phyloP scores from a whole-genome alignment of 2,888 invertebrate genomes.

The Resseliella maxima region DNA sequence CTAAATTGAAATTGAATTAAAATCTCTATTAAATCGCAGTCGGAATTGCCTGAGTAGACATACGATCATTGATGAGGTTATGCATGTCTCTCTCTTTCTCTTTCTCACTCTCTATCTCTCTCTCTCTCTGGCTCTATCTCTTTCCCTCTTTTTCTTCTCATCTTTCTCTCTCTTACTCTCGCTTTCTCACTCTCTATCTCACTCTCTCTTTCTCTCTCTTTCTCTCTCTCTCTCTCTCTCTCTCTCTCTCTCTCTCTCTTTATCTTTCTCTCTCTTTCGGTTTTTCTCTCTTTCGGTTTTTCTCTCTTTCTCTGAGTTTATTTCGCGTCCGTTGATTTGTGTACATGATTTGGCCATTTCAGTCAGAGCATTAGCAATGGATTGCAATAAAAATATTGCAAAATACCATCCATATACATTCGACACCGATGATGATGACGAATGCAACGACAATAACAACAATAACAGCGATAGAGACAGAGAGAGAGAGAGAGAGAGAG shows the following conservation, averaged over 20 bases:
- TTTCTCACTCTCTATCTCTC: no score
- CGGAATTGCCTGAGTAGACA: slow-evolving; percentile 8
- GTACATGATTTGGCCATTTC: not conserved
- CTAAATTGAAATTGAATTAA: slow-evolving; percentile 53
- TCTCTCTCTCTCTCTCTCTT: no score
- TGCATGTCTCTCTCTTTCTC: not conserved
- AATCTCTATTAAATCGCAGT: slow-evolving; percentile 50
- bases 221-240: no score
- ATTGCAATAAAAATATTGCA: slow-evolving; percentile 4
- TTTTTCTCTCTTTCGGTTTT: no score
- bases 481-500: no score
- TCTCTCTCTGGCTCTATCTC: no score
- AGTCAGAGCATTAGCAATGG: slow-evolving; percentile 8
- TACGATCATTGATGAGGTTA: slow-evolving; percentile 48
- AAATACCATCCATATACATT: no score
- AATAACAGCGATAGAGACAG: not conserved
- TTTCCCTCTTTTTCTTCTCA: no score
- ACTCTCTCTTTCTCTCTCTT: no score
- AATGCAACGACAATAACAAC: not conserved
- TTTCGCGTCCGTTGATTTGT: not conserved
- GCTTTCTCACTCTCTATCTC: no score
- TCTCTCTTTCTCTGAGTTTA: no score
- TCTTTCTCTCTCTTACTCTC: no score
- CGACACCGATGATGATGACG: not conserved
- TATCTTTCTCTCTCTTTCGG: not conserved